These are phyloP conservation scores for Ellobium chinense DNA, from an alignment of 2,888 invertebrate species.

Conservation along the genomic window DNA sequence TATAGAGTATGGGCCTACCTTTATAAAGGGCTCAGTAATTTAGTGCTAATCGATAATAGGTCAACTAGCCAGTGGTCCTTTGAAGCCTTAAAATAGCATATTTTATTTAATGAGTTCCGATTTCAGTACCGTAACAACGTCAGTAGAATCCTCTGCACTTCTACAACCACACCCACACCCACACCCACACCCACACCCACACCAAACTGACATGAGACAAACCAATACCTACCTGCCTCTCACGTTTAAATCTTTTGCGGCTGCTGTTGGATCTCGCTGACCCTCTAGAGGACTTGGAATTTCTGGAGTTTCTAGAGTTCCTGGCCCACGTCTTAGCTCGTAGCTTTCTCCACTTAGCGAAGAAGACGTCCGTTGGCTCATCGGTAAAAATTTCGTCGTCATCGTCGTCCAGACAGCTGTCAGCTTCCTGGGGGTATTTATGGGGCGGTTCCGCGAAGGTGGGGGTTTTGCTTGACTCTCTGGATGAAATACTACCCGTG, in stretches of 20 bases:
- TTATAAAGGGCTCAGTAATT: too few species aligned
- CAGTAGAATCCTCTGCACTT: too few species aligned
- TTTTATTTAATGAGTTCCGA: too few species aligned
- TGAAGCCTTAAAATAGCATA: too few species aligned
- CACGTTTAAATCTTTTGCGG: background rate
- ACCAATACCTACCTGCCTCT: slow-evolving; percentile 33
- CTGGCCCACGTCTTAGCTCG: slow-evolving; percentile 66
- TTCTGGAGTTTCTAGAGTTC: slow-evolving; percentile 67
- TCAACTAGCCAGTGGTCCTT: too few species aligned
- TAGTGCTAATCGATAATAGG: too few species aligned
- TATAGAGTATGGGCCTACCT: too few species aligned
- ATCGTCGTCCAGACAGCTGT: slow-evolving; percentile 64
- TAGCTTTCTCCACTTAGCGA: slow-evolving; percentile 66
- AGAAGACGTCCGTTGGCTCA: slow-evolving; percentile 64
- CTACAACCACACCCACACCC: too few species aligned
- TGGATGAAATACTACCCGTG: background rate
- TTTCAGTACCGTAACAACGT: too few species aligned
- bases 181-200: too few species aligned
- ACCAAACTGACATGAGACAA: too few species aligned
- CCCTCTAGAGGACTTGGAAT: slow-evolving; percentile 62
- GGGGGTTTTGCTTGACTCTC: background rate
- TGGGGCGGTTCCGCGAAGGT: background rate
- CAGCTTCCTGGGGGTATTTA: background rate
- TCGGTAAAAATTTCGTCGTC: slow-evolving; percentile 66
- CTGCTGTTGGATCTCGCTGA: slow-evolving; percentile 54